Percentiles rank a stretch among this genome's conserved stretches.
Evolutionary conservation across 2,113 vertebrate species (phyloP).

Genomic region (Malurus elegans): DNA sequence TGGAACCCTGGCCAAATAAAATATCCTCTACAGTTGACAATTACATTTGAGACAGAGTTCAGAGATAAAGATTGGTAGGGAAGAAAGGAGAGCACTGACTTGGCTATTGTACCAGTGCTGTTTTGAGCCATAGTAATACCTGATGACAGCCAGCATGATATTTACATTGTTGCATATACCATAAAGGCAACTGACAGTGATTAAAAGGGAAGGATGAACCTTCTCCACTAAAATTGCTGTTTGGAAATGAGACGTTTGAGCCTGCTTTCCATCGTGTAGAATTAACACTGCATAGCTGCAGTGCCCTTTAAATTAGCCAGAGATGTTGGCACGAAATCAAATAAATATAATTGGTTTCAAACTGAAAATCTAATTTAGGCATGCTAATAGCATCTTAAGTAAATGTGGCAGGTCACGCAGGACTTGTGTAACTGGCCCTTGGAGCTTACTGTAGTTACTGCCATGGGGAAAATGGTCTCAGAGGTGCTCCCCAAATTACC

Average conservation of each 20-base stretch:
- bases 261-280: neutral
- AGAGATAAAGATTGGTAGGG: conserved; percentile 26
- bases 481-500: neutral
- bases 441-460: neutral
- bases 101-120: neutral
- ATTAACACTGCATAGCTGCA: conserved; percentile 33
- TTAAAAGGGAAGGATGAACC: conserved; percentile 17
- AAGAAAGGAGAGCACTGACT: neutral
- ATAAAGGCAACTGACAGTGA: conserved; percentile 16
- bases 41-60: conserved; percentile 42
- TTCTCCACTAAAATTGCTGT: neutral
- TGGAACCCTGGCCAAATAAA: conserved; percentile 28
- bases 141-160: neutral
- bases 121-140: neutral
- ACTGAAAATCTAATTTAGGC: conserved; percentile 60
- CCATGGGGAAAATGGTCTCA: neutral
- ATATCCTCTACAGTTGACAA: conserved; percentile 37
- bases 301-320: conserved; percentile 45
- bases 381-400: conserved; percentile 48
- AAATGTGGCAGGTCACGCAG: conserved; percentile 25
- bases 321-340: conserved; percentile 27
- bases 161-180: conserved; percentile 21
- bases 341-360: conserved; percentile 58
- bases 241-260: conserved; percentile 6
- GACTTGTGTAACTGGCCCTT: neutral